Evolutionary conservation across 2,113 vertebrate species (phyloP).

Genomic region (Marmota flaviventris): DNA sequence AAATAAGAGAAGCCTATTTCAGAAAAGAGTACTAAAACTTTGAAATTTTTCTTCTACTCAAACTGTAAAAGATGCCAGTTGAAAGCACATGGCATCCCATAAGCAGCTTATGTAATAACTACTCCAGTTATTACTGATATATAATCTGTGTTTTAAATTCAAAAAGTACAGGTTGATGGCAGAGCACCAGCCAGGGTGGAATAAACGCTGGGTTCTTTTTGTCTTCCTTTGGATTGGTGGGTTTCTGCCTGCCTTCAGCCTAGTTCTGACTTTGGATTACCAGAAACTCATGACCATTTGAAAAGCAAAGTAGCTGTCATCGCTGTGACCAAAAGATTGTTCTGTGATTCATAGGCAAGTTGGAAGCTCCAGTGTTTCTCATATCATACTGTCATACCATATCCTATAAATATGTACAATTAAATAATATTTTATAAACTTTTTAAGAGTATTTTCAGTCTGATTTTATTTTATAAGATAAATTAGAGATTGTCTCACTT

Average conservation of each 20-base stretch:
- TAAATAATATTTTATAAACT: background rate
- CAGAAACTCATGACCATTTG: background rate
- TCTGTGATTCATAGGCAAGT: background rate
- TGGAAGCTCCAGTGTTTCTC: background rate
- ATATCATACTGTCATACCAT: background rate
- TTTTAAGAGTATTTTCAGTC: constrained; percentile 44
- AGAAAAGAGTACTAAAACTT: constrained; percentile 68
- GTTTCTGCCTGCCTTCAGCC: background rate
- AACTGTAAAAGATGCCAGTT: constrained; percentile 61
- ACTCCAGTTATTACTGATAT: constrained; percentile 65
- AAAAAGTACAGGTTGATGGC: constrained; percentile 74
- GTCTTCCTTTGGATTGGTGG: constrained; percentile 7
- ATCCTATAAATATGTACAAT: background rate
- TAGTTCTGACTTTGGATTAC: background rate
- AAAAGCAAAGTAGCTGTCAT: background rate
- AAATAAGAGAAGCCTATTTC: constrained; percentile 75
- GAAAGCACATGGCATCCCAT: constrained; percentile 60
- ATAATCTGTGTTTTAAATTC: constrained; percentile 70
- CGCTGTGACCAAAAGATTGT: background rate
- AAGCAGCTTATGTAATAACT: constrained; percentile 74
- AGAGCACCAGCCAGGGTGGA: constrained; percentile 24
- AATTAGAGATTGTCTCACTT: background rate
- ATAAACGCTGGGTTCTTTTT: background rate
- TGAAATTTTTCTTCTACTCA: constrained; percentile 22
- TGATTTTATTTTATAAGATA: constrained; percentile 1